phyloP scores from a whole-genome alignment of 2,888 invertebrate species.

The Stenolophus ochropezus region DNA sequence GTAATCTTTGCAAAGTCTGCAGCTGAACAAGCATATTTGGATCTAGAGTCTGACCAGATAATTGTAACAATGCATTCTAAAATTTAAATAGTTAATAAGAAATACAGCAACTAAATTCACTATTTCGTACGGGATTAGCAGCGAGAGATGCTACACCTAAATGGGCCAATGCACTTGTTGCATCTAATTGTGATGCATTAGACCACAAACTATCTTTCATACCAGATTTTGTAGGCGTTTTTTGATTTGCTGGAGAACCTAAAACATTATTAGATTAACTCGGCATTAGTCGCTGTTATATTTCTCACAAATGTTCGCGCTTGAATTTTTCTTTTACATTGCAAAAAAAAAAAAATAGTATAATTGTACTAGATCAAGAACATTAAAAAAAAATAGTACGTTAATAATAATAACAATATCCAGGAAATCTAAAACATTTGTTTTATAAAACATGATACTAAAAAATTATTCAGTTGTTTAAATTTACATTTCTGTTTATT shows the following conservation, averaged over 20 bases:
- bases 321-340: no score
- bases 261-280: conserved; percentile 67
- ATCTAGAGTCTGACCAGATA: conserved; percentile 65
- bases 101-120: neutral
- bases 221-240: conserved; percentile 71
- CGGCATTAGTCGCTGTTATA: no score
- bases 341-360: no score
- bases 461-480: no score
- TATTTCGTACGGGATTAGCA: conserved; percentile 51
- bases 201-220: conserved; percentile 44
- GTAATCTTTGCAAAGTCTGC: conserved; percentile 79
- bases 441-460: no score
- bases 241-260: conserved; percentile 72
- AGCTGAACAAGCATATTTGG: conserved; percentile 75
- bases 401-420: no score
- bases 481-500: no score
- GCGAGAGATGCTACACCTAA: conserved; percentile 57
- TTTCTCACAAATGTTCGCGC: no score
- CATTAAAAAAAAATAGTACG: no score
- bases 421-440: no score
- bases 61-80: conserved; percentile 65
- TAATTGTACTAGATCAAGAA: no score
- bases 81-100: conserved; percentile 57
- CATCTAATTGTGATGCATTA: conserved; percentile 43
- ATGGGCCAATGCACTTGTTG: conserved; percentile 56